Evolutionary conservation across 2,888 invertebrate species (phyloP), one percentile per base, ranked within the genome.

Genomic region (Tridacna crocea): DNA sequence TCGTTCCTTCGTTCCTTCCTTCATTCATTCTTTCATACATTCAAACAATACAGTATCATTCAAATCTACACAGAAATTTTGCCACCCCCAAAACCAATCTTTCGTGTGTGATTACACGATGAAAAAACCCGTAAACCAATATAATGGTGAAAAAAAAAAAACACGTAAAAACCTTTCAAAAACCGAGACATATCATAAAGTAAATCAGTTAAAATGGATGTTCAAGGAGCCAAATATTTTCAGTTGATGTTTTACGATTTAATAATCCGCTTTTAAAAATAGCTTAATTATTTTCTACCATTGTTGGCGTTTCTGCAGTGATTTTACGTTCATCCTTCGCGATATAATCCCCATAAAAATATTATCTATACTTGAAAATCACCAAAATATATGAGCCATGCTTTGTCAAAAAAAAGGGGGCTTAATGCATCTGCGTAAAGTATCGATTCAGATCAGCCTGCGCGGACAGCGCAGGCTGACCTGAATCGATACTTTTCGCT

Each of bases 191-290:
- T 15, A 48, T 51, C n/a, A 70, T 22, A 51, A 22, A 26, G 70
- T 70, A 70, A 70, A 70, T 70, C 70, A 70, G 55, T 51, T 15
- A 51, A 51, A 51, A 70, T 70, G 70, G n/a, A 51, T 12, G 27
- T 26, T 51, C 24, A 26, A 70, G 70, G 70, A 70, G 70, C 70
- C 70, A 47, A 22, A 22, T 15, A 70, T 22, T 70, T 70, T 70
- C n/a, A 70, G 19, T 51, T 22, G 70, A 70, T 48, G 47, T 70
- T 70, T 70, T 70, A 70, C 51, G 70, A 70, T 70, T 70, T 70
- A 51, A 70, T 70, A 70, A 70, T 70, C 70, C 70, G 2, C 51
- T 66, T 48, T 70, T 70, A 51, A 48, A 36, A 27, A 17, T 19
- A 19, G 24, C 22, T 70, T 70, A 51, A 70, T 70, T 70, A 70